Evolutionary conservation across 2,797 vertebrate genomes (phyloP).

Genomic region (Pangasius djambal): DNA sequence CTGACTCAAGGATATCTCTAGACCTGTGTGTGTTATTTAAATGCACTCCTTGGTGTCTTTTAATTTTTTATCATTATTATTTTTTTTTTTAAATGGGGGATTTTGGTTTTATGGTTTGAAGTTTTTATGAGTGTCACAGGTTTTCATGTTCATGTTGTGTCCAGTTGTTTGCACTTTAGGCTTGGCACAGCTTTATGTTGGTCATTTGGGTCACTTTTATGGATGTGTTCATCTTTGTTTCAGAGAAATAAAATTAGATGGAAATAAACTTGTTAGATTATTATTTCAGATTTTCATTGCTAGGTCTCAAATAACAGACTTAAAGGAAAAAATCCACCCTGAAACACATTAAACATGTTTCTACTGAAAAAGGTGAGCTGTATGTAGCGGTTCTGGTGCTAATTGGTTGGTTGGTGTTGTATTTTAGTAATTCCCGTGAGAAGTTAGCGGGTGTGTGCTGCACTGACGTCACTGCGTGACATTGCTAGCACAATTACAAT

Average conservation of each 20-base stretch:
- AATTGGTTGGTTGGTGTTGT: background rate
- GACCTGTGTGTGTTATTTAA: background rate
- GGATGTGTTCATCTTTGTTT: slow-evolving; percentile 21
- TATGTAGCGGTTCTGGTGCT: background rate
- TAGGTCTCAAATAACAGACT: background rate
- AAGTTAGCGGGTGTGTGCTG: background rate
- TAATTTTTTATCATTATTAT: background rate
- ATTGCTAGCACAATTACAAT: background rate
- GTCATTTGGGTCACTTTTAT: background rate
- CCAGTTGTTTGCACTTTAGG: slow-evolving; percentile 46
- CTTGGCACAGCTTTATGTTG: slow-evolving; percentile 14
- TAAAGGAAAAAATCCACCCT: background rate
- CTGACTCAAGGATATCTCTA: background rate
- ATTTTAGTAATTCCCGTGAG: background rate
- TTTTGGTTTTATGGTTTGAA: background rate
- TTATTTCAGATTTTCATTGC: background rate
- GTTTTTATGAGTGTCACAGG: background rate
- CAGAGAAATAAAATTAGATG: slow-evolving; percentile 44
- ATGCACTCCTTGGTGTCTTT: background rate
- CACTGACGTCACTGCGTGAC: background rate
- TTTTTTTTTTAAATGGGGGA: background rate
- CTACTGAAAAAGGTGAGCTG: background rate
- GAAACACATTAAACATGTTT: background rate
- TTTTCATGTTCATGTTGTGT: background rate
- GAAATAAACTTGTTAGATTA: background rate